Percentiles rank a stretch among this genome's conserved stretches.
Evolutionary conservation across 1,140 invertebrate species (phyloP).

Genomic region (Paraescarpia echinospica): DNA sequence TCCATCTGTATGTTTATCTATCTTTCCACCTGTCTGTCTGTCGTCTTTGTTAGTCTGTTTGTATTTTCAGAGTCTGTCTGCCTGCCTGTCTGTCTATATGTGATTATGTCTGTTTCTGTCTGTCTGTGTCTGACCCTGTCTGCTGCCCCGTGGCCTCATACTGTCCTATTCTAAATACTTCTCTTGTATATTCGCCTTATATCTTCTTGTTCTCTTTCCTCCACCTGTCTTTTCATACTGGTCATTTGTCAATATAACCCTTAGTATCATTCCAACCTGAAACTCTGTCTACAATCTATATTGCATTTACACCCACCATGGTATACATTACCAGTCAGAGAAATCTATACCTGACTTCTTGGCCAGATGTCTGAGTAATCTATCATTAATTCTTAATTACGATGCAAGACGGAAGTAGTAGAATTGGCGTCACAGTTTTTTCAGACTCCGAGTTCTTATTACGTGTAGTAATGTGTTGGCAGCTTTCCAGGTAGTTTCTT

Average conservation of each 20-base stretch:
- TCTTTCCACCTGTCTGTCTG: neutral
- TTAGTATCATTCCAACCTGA: neutral
- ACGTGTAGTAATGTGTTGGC: neutral
- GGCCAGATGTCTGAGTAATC: neutral
- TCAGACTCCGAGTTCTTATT: neutral
- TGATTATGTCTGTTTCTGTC: neutral
- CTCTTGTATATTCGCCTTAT: neutral
- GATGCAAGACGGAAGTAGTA: neutral
- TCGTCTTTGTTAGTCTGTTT: too few relatives aligned
- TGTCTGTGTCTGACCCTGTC: neutral
- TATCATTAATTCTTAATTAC: conserved; percentile 1
- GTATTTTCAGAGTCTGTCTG: too few relatives aligned
- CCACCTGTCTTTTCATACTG: neutral
- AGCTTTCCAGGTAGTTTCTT: neutral
- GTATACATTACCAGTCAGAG: neutral
- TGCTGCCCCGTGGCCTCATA: neutral
- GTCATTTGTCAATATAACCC: neutral
- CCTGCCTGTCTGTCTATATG: neutral
- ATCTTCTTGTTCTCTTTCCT: neutral
- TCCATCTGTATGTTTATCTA: too few relatives aligned
- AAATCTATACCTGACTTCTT: neutral
- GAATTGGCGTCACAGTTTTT: neutral
- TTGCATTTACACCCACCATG: neutral
- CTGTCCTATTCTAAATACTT: neutral
- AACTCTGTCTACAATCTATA: neutral